Percentiles rank a stretch among this genome's conserved stretches.
Conservation (phyloP, 2,113 vertebrate genomes). For the Grus americana region DNA sequence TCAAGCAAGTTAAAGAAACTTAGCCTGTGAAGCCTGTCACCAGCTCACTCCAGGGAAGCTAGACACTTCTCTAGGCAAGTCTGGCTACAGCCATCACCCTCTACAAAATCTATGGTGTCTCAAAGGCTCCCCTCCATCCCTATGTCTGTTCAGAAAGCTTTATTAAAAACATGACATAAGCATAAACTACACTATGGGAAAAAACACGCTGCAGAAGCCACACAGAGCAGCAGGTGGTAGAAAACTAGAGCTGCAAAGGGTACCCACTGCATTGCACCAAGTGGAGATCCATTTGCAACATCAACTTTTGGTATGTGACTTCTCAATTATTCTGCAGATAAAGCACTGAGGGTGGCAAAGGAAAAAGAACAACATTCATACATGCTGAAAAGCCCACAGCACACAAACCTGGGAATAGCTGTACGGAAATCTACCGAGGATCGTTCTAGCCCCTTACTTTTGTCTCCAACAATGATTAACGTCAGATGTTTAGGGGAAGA, state of each 20-base stretch:
- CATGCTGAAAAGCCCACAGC: neutral
- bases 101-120: neutral
- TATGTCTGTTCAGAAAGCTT: neutral
- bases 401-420: neutral
- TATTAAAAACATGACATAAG: neutral
- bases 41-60: neutral
- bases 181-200: neutral
- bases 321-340: neutral
- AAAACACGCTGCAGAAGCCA: neutral
- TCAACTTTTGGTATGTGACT: neutral
- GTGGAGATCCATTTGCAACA: neutral
- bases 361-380: neutral
- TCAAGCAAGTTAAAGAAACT: neutral
- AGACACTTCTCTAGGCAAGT: neutral
- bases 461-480: neutral
- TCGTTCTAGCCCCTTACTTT: neutral
- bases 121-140: neutral
- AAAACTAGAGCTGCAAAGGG: neutral
- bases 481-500: neutral
- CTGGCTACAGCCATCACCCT: neutral
- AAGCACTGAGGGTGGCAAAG: accelerated
- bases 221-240: neutral
- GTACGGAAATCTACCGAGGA: neutral
- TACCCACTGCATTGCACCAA: neutral
- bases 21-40: neutral